Base-by-base conservation (phyloP, 2,113 vertebrate species). In the Callithrix jacchus region DNA sequence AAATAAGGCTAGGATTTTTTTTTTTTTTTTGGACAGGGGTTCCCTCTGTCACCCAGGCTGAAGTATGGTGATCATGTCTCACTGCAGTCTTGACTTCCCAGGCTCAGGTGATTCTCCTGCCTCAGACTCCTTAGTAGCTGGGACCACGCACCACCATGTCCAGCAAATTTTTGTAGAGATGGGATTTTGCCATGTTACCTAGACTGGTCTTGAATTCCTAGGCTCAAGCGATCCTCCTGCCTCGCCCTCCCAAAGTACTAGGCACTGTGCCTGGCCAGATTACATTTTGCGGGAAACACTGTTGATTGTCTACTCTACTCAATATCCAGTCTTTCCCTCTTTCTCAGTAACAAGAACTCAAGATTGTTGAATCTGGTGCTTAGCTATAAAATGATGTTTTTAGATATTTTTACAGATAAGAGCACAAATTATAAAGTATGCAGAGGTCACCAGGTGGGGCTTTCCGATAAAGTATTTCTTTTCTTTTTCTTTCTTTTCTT, bases 331-430 rank as follows among this genome's bases (percentile, higher is more conserved):
- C 14, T 84, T 87, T 88, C 47, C 42, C 68, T 58, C 3, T 91
- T 74, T 16, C 12, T 95, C 52, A 47, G 8, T 82, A 61, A 79
- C 4, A 80, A 64, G 18, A 80, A 84, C 21, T 91, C 70, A 68
- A 52, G 93, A 70, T 89, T 20, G 13, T 86, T 85, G n/a, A 54
- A 74, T 89, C 54, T 89, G 27, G 23, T 52, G 6, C 30, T 40
- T 88, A 89, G 35, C 40, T 74, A 45, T 91, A 73, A 96, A 73
- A 58, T 45, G 64, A 40, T n/a, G 85, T 74, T 81, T 97, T 93
- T 27, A 95, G 84, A 32, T 4, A 40, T 79, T 49, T 25, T 94
- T 85, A 37, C 1, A 76, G 40, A 25, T 52, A 95, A 58, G 17
- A 54, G n/a, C n/a, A 70, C 21, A 3, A 35, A 30, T 61, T 70